Percentiles rank a stretch among this genome's conserved stretches.
phyloP scores from a whole-genome alignment of 2,797 vertebrate genomes.

The Cossypha niveicapilla region DNA sequence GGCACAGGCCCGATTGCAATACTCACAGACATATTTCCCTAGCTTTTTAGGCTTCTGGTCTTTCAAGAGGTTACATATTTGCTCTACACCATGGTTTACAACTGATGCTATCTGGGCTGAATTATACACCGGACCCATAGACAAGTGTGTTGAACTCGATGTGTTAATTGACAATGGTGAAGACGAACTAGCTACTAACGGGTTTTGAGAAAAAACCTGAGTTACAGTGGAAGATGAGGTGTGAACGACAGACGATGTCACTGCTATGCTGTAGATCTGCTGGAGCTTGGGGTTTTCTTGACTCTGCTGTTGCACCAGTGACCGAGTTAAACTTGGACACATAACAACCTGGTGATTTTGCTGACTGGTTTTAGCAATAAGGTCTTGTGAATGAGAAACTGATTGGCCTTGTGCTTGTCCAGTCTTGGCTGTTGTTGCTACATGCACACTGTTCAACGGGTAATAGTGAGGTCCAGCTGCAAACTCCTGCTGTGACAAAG shows the following conservation, averaged over 20 bases:
- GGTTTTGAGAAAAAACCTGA: conserved; percentile 86
- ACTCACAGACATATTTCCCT: conserved; percentile 96
- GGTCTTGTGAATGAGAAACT: conserved; percentile 64
- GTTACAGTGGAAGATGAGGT: conserved; percentile 81
- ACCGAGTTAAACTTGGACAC: conserved; percentile 74
- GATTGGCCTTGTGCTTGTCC: conserved; percentile 71
- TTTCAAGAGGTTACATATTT: conserved; percentile 86
- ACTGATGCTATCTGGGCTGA: conserved; percentile 86
- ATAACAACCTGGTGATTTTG: conserved; percentile 71
- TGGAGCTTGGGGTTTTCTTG: conserved; percentile 82
- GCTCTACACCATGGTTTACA: conserved; percentile 85
- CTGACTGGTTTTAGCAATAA: conserved; percentile 56
- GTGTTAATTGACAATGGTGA: conserved; percentile 84
- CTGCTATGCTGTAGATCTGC: conserved; percentile 82
- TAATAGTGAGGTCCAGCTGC: conserved; percentile 79
- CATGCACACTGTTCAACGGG: conserved; percentile 72
- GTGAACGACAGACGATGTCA: conserved; percentile 78
- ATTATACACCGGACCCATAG: conserved; percentile 84
- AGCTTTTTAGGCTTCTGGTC: conserved; percentile 97
- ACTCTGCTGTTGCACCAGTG: conserved; percentile 71
- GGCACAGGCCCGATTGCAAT: conserved; percentile 92
- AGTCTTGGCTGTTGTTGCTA: conserved; percentile 64
- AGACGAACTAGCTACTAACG: conserved; percentile 85
- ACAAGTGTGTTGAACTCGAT: conserved; percentile 84
- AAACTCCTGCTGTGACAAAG: conserved; percentile 78